phyloP scores from a whole-genome alignment of 1,140 invertebrate species.

The Varroa destructor region DNA sequence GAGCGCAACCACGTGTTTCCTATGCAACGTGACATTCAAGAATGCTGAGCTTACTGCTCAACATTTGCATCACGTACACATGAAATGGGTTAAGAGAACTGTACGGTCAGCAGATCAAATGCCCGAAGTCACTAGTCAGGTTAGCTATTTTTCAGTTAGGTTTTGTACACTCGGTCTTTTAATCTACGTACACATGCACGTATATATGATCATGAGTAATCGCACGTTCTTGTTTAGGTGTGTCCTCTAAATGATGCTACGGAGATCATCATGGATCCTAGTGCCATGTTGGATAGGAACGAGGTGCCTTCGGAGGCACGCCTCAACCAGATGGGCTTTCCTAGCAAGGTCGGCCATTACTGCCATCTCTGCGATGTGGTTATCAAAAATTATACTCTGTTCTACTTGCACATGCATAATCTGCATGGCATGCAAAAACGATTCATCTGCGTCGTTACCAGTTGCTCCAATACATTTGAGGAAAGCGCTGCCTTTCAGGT shows the following conservation, averaged over 20 bases:
- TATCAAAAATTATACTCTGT: constrained; percentile 37
- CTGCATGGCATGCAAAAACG: constrained; percentile 36
- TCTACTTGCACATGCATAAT: constrained; percentile 38
- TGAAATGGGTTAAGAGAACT: constrained; percentile 33
- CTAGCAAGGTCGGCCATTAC: constrained; percentile 36
- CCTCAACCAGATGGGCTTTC: constrained; percentile 35
- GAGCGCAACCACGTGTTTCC: constrained; percentile 33
- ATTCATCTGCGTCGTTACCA: constrained; percentile 36
- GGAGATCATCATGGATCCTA: constrained; percentile 5
- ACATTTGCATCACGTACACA: constrained; percentile 35
- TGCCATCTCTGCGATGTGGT: constrained; percentile 37
- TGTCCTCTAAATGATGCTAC: constrained; percentile 28
- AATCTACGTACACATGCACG: background rate
- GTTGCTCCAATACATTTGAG: constrained; percentile 35
- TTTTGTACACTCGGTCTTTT: background rate
- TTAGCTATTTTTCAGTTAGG: background rate
- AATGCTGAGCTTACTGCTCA: constrained; percentile 31
- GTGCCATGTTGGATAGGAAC: constrained; percentile 29
- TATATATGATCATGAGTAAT: background rate
- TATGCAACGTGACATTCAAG: constrained; percentile 33
- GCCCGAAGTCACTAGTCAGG: constrained; percentile 23
- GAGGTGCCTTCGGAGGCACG: constrained; percentile 34
- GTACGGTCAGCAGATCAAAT: constrained; percentile 10
- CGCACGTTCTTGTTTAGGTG: background rate
- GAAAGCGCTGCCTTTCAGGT: constrained; percentile 33